Percentiles rank a stretch among this genome's conserved stretches.
These are phyloP conservation scores for Megalonaias nervosa DNA, from an alignment of 1,140 invertebrate species.

Conservation along the genomic window DNA sequence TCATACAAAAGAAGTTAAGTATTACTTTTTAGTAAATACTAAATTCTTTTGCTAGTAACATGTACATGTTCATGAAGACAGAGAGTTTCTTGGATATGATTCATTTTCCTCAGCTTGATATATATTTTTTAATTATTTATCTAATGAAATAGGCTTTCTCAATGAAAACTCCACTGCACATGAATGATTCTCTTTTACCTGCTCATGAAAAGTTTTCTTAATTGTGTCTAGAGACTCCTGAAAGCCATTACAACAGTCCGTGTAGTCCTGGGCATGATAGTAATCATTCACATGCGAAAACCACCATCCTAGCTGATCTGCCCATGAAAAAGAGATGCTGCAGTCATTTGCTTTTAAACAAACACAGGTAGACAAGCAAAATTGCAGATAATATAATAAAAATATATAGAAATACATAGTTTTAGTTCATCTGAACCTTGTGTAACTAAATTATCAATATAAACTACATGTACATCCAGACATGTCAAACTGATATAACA, in stretches of 20 bases:
- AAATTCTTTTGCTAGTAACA: too few relatives aligned
- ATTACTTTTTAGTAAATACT: too few relatives aligned
- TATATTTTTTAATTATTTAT: too few relatives aligned
- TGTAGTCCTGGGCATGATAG: conserved; percentile 84
- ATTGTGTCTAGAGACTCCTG: conserved; percentile 82
- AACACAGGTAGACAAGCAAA: not conserved
- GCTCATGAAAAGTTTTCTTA: conserved; percentile 78
- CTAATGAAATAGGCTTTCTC: too few relatives aligned
- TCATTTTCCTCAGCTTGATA: too few relatives aligned
- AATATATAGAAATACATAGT: not conserved
- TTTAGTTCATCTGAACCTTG: not conserved
- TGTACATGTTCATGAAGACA: too few relatives aligned
- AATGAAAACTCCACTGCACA: too few relatives aligned
- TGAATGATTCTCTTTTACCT: conserved; percentile 58
- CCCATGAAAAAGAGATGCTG: conserved; percentile 11
- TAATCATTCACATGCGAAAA: conserved; percentile 85
- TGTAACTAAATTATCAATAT: not conserved
- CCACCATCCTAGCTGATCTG: conserved; percentile 85
- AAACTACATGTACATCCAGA: not conserved
- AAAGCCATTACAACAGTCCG: conserved; percentile 85
- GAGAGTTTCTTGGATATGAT: too few relatives aligned
- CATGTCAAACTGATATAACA: not conserved
- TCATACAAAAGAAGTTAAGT: too few relatives aligned
- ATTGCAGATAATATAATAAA: not conserved
- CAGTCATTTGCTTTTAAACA: not conserved